Evolutionary conservation across 2,888 invertebrate genomes (phyloP), one percentile per base, ranked within the genome.

Genomic region (Salticus scenicus): DNA sequence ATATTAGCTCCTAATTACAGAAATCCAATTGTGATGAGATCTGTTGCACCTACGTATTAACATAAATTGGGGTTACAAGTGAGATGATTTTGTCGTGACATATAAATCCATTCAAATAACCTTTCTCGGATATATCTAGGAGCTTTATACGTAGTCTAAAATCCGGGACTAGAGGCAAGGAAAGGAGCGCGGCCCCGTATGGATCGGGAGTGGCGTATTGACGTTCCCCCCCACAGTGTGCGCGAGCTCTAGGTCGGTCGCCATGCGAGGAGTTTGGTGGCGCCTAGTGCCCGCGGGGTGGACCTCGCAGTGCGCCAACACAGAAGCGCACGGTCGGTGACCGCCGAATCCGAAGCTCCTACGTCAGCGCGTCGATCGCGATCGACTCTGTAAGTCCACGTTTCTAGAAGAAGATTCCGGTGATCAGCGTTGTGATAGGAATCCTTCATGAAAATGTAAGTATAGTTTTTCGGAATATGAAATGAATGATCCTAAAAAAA

Each of bases 361-460:
- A 84, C 83, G 83, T 84, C 83, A 84, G 63, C 28, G 72, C 77
- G 83, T 84, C 83, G 83, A 84, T 57, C 83, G 83, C 83, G 83
- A 75, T 84, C 83, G 83, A 84, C 67, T 10, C 37, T 20, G 67
- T 33, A 20, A 24, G 57, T 72, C 77, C 28, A 57, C 33, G 47
- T 41, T 2, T 57, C 14, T 30, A 28, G 14, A 4, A 12, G 30
- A 14, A 14, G n/a, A n/a, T n/a, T n/a, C n/a, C 37, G 37, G 37
- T 37, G 37, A 10, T 10, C 10, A 37, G 51, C 37, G 7, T 10
- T 37, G 37, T 37, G 37, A 4, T 10, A 10, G 37, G 0, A n/a
- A 57, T 12, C 7, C 24, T 5, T 12, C 24, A 57, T 57, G 57
- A 24, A 57, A 57, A 57, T 57, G 57, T 57, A 12, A 57, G 57